phyloP scores from a whole-genome alignment of 2,888 invertebrate genomes.

The Nasonia oneida region DNA sequence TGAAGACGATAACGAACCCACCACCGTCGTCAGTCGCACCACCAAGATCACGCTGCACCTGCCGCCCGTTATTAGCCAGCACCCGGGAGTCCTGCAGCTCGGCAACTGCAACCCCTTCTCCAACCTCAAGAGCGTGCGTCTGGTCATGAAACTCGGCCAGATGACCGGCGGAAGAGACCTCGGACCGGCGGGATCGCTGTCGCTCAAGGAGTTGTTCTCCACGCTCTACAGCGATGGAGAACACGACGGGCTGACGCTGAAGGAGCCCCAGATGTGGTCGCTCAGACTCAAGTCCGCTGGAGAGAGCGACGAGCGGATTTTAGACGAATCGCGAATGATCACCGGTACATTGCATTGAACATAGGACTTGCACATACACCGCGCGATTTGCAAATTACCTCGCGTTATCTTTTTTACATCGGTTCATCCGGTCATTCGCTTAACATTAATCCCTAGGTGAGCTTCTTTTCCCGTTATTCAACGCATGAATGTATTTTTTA shows the following conservation, averaged over 20 bases:
- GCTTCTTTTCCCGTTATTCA: background rate
- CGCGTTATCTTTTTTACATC: background rate
- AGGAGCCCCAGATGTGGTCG: conserved; percentile 33
- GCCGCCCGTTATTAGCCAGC: conserved; percentile 31
- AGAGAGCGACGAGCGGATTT: background rate
- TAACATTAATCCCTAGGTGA: background rate
- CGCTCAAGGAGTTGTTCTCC: conserved; percentile 41
- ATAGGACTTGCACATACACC: background rate
- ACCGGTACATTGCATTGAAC: conserved; percentile 34
- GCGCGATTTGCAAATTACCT: background rate
- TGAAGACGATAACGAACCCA: conserved; percentile 22
- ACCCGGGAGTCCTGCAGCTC: conserved; percentile 42
- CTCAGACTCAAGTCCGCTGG: conserved; percentile 21
- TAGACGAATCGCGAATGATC: conserved; percentile 53
- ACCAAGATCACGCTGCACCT: conserved; percentile 66
- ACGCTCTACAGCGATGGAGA: conserved; percentile 14
- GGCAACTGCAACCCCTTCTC: conserved; percentile 61
- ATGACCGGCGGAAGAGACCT: conserved; percentile 1
- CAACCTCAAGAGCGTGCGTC: conserved; percentile 68
- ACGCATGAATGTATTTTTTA: background rate
- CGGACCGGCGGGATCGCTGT: background rate
- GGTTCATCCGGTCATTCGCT: background rate
- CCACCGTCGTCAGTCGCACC: conserved; percentile 59
- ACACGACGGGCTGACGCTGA: background rate
- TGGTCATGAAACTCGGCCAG: conserved; percentile 66